Evolutionary conservation across 2,113 vertebrate species (phyloP).

Genomic region (Psophia crepitans): DNA sequence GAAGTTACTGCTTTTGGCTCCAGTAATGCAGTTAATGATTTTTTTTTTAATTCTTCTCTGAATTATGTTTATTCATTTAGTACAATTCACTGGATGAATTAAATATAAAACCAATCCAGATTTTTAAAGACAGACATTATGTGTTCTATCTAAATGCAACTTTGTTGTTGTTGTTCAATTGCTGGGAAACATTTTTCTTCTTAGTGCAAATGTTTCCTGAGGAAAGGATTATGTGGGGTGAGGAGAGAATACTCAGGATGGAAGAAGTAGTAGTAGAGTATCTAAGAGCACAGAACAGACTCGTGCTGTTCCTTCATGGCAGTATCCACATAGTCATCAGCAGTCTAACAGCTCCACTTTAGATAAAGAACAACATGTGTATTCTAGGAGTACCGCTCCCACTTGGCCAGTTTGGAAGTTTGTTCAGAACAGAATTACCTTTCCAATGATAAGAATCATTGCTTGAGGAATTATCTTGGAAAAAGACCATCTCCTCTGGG

Average conservation of each 20-base stretch:
- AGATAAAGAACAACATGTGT: neutral
- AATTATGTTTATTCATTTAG: slow-evolving; percentile 27
- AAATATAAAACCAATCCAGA: slow-evolving; percentile 10
- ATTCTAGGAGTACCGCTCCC: neutral
- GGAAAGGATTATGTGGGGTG: neutral
- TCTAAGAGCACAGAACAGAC: neutral
- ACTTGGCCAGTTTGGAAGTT: neutral
- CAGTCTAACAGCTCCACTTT: neutral
- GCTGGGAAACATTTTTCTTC: neutral
- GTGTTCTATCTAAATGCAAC: neutral
- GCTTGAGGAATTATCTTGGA: slow-evolving; percentile 11
- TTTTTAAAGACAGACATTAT: neutral
- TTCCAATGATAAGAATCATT: neutral
- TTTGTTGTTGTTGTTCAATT: neutral
- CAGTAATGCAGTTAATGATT: neutral
- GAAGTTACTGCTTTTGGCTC: slow-evolving; percentile 11
- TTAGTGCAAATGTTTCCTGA: neutral
- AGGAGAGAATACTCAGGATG: neutral
- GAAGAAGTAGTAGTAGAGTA: neutral
- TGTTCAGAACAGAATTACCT: slow-evolving; percentile 7
- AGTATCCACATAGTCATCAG: neutral
- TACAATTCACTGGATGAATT: slow-evolving; percentile 3
- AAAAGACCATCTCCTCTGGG: neutral
- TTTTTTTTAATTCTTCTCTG: neutral
- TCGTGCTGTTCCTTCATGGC: neutral